Conservation (phyloP, 1,140 invertebrate species). For the Calycopis cecrops region DNA sequence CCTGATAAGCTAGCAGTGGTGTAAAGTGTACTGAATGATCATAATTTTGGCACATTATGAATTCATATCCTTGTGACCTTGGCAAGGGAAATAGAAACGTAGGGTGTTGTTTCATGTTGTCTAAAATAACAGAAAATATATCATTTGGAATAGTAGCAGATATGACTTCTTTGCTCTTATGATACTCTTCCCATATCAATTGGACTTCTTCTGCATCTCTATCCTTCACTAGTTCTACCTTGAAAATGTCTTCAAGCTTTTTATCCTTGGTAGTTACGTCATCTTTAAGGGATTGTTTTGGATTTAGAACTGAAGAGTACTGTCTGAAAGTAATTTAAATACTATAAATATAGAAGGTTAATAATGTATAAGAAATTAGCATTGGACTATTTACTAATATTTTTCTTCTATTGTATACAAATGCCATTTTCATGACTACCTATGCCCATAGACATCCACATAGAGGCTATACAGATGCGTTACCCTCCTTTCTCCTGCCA, state of each 20-base stretch:
- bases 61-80: constrained; percentile 90
- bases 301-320: constrained; percentile 75
- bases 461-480: no score
- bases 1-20: constrained; percentile 89
- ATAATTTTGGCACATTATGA: constrained; percentile 87
- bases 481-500: no score
- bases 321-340: constrained; percentile 47
- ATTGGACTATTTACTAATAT: constrained; percentile 11
- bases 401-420: no score
- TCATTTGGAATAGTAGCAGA: constrained; percentile 80
- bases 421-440: no score
- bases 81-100: constrained; percentile 90
- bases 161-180: constrained; percentile 85
- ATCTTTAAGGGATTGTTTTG: constrained; percentile 63
- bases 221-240: constrained; percentile 84
- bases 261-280: constrained; percentile 62
- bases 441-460: no score
- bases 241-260: constrained; percentile 84
- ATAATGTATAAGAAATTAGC: constrained; percentile 14
- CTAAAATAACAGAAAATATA: constrained; percentile 77
- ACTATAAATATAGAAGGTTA: constrained; percentile 11
- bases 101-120: constrained; percentile 77
- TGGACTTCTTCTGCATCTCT: constrained; percentile 85
- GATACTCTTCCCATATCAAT: constrained; percentile 88
- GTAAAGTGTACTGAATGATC: constrained; percentile 89